Base-by-base conservation (phyloP, 2,797 vertebrate species). In the Sebastes steindachneri region DNA sequence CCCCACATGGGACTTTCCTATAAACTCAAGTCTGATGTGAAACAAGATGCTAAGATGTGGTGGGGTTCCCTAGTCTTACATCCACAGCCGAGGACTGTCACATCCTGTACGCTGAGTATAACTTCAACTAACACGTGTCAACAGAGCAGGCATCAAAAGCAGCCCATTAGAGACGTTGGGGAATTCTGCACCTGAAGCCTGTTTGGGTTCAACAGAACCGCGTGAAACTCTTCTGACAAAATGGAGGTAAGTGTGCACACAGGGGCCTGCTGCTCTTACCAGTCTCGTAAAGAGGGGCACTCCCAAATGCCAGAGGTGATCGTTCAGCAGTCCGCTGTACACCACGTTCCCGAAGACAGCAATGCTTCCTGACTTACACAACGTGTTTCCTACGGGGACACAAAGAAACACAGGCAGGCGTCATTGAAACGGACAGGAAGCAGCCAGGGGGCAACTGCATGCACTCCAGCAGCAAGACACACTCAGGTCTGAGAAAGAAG, bases 241-340 rank as follows among this genome's bases (percentile, higher is more conserved):
- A 79, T 69, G 62, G 77, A 84, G 85, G 83, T 86, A 85, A 88
- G 84, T 77, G 88, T 77, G 84, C 79, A 58, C 84, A 54, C 75
- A 35, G 83, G 82, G 83, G 81, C 55, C 71, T 5, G 79, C 69
- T 64, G 86, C 86, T 84, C 95, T 95, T 91, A 96, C 95, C 95
- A 93, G 94, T 94, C 94, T 95, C 62, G 92, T 95, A 84, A 95
- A 95, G 91, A 95, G 93, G 86, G 94, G 95, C 84, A 93, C 93
- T 93, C 93, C 95, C 87, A 94, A 85, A 93, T 94, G 92, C 93
- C 94, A 94, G 84, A 94, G 93, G 90, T 93, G 94, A 73, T 95
- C 93, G 89, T 92, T 95, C 90, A 94, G 92, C 90, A 94, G 90
- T 35, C 93, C 94, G 86, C 91, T 87, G 90, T 93, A 93, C 48